Base-by-base conservation (phyloP, 37 sponge, comb jelly and placozoan species). In the Trichoplax adhaerens region DNA sequence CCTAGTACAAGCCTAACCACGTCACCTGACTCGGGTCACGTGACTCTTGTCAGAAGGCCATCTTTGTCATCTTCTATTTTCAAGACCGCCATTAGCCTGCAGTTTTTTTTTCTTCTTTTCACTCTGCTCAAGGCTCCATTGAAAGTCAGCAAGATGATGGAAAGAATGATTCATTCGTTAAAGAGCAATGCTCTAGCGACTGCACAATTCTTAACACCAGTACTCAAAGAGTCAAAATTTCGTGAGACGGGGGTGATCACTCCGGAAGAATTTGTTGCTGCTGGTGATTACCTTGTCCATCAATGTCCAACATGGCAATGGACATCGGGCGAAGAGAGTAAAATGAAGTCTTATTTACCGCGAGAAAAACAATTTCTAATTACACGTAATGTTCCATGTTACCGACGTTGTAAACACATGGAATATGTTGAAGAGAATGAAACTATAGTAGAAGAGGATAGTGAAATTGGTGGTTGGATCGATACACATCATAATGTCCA, bases 221-320 rank as follows among this genome's bases (percentile, higher is more conserved):
- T 79, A 2, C 77, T 86, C 10, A 82, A 85, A 90, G 90, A 88
- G 46, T 92, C 99, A 65, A 89, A 89, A 66, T 97, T 97, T 79
- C 83, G 80, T 70, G 99, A 91, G 62, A 86, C 79, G 62, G 99
- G 99, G 3, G 84, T 83, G 67, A 76, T 97, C 56, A 97, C 99
- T 50, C 87, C 99, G 50, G 99, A 92, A 2, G 99, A 97, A 84
- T 97, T 97, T 82, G 93, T 97, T 29, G 64, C 74, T 12, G 93
- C 99, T 3, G 99, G 99, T 3, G 93, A 97, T 68, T 76, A 86
- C 67, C 75, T 97, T 57, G 99, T 97, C 7, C 83, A 89, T 56
- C 99, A 97, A 65, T 97, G 99, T 57, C 99, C 93, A 68, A 92
- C 99, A 5, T 97, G 99, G 99, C 68, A 77, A 58, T 97, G 99